Percentiles rank a stretch among this genome's conserved stretches.
Evolutionary conservation across 2,797 vertebrate genomes (phyloP).

Genomic region (Chelon labrosus): DNA sequence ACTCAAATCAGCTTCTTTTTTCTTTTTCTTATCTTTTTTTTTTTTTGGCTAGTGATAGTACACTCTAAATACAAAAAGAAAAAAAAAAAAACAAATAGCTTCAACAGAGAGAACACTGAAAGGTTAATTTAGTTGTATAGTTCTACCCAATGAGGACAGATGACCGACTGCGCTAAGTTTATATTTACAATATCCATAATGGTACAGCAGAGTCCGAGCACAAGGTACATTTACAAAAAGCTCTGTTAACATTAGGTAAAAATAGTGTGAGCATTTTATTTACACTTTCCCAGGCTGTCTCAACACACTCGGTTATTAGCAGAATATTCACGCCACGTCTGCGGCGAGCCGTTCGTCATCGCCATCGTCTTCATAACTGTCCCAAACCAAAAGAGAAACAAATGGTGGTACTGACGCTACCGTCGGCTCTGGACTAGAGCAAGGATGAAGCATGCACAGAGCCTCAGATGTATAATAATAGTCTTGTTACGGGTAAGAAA

Average conservation of each 20-base stretch:
- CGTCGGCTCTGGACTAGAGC: conserved; percentile 46
- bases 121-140: conserved; percentile 76
- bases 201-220: conserved; percentile 90
- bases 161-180: conserved; percentile 75
- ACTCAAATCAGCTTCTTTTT: conserved; percentile 45
- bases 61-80: conserved; percentile 70
- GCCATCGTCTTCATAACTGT: conserved; percentile 42
- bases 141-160: conserved; percentile 84
- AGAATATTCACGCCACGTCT: conserved; percentile 64
- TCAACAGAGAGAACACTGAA: conserved; percentile 76
- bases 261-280: conserved; percentile 84
- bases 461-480: conserved; percentile 57
- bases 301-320: conserved; percentile 64
- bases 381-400: conserved; percentile 53
- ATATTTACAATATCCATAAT: conserved; percentile 90
- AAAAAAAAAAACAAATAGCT: conserved; percentile 70
- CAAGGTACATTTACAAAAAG: conserved; percentile 90
- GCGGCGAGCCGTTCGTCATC: conserved; percentile 60
- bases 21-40: conserved; percentile 15
- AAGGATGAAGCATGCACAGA: conserved; percentile 76
- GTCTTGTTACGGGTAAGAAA: conserved; percentile 66
- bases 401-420: conserved; percentile 56
- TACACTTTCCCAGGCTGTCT: conserved; percentile 71
- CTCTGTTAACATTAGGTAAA: conserved; percentile 82
- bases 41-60: conserved; percentile 67